phyloP scores from a whole-genome alignment of 1,140 invertebrate genomes.

The Apocrypta bakeri region DNA sequence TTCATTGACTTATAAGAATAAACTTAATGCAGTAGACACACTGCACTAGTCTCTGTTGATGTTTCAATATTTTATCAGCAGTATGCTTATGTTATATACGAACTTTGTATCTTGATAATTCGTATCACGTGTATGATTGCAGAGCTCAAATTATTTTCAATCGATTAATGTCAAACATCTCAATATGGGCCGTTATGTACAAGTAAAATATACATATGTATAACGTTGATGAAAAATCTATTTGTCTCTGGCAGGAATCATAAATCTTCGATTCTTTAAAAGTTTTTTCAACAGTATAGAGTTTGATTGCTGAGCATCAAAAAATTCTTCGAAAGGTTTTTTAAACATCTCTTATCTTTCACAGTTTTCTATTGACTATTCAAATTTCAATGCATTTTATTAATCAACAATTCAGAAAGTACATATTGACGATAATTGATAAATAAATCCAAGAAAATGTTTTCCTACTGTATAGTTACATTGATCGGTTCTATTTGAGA shows the following conservation, averaged over 20 bases:
- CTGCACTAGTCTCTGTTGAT: slow-evolving; percentile 37
- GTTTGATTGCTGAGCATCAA: not conserved
- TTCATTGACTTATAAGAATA: slow-evolving; percentile 32
- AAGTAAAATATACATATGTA: slow-evolving; percentile 41
- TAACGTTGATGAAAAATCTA: slow-evolving; percentile 47
- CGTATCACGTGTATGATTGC: slow-evolving; percentile 36
- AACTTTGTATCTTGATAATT: slow-evolving; percentile 39
- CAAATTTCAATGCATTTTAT: slow-evolving; percentile 25
- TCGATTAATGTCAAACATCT: slow-evolving; percentile 32
- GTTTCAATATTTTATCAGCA: slow-evolving; percentile 41
- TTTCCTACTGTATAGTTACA: too few relatives aligned
- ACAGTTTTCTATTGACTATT: slow-evolving; percentile 18
- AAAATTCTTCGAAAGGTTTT: slow-evolving; percentile 27
- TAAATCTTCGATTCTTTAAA: slow-evolving; percentile 42
- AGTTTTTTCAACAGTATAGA: slow-evolving; percentile 15
- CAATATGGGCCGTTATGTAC: slow-evolving; percentile 41
- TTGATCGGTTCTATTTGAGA: not conserved
- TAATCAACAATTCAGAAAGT: not conserved
- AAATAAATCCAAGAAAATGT: too few relatives aligned
- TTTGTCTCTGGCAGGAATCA: slow-evolving; percentile 51
- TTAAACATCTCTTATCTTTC: not conserved
- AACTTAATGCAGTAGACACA: slow-evolving; percentile 24
- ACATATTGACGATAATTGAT: too few relatives aligned
- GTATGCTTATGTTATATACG: slow-evolving; percentile 22
- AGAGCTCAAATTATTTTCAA: slow-evolving; percentile 48